Evolutionary conservation across 2,888 invertebrate genomes (phyloP), one percentile per base, ranked within the genome.

Genomic region (Selenia dentaria): DNA sequence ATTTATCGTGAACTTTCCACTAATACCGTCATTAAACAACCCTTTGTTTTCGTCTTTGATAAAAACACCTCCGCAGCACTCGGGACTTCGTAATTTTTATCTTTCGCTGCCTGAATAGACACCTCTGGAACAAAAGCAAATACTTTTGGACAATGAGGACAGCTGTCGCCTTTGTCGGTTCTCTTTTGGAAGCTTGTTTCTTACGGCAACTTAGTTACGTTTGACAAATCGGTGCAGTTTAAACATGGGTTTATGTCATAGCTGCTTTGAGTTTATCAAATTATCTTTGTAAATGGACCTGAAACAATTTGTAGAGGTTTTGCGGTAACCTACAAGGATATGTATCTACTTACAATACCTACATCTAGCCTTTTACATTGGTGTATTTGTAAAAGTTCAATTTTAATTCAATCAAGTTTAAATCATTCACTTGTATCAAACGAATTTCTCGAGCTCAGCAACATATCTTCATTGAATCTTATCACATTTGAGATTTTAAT

Each of bases 1-100:
- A 88, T 88, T 87, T 84, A 88, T 87, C 83, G 82, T 76, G 81
- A 86, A 85, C 85, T 87, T 84, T 85, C 82, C 81, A 83, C 87
- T 87, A 87, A 88, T 84, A 83, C 84, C 82, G 74, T 82, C 85
- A 88, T 88, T 86, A 85, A 85, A 86, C 84, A 85, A 81, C 81
- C 85, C 85, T 86, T 87, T 88, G 86, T 87, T 85, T 85, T 79
- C 72, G 70, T 72, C 80, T 77, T 83, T 87, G 86, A 85, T 85
- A 87, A 87, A 87, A 88, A 86, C 81, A 77, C 73, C 73, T 73
- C 68, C 66, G 69, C 73, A 70, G 73, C 81, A 79, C 83, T 79
- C 74, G 47, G 50, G 74, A 79, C 72, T 81, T 76, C 72, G 82
- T 84, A 83, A 84, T 86, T 88, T 87, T 88, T 86, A 86, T 86